Evolutionary conservation across 2,113 vertebrate species (phyloP).

Genomic region (Callaeas wilsoni): DNA sequence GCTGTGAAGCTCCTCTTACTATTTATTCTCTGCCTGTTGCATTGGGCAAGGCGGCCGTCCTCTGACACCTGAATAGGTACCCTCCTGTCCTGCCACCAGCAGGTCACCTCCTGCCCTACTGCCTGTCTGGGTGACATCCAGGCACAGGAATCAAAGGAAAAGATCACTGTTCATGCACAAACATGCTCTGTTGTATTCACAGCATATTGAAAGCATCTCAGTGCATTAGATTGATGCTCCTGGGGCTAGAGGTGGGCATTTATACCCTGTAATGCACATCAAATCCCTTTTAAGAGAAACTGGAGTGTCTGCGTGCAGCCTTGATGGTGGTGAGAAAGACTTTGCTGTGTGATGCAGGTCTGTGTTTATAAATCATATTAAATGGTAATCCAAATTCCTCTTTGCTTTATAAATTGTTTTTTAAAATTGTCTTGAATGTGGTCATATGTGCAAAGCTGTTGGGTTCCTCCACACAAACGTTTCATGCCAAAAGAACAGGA

Average conservation of each 20-base stretch:
- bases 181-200: not conserved
- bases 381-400: not conserved
- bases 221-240: not conserved
- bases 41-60: not conserved
- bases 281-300: not conserved
- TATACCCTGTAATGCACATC: not conserved
- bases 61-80: not conserved
- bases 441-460: not conserved
- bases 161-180: not conserved
- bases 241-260: not conserved
- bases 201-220: not conserved
- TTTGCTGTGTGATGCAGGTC: not conserved
- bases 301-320: not conserved
- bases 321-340: not conserved
- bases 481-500: not conserved
- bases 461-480: not conserved
- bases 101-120: not conserved
- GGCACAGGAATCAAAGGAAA: not conserved
- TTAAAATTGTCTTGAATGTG: not conserved
- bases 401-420: not conserved
- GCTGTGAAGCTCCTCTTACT: not conserved
- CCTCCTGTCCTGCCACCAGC: not conserved
- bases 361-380: not conserved
- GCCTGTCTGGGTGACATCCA: not conserved
- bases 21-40: not conserved